A percentile compares a stretch with the other conserved stretches of the same genome.
phyloP scores from a whole-genome alignment of 2,797 vertebrate species.

The Buceros bicornis region DNA sequence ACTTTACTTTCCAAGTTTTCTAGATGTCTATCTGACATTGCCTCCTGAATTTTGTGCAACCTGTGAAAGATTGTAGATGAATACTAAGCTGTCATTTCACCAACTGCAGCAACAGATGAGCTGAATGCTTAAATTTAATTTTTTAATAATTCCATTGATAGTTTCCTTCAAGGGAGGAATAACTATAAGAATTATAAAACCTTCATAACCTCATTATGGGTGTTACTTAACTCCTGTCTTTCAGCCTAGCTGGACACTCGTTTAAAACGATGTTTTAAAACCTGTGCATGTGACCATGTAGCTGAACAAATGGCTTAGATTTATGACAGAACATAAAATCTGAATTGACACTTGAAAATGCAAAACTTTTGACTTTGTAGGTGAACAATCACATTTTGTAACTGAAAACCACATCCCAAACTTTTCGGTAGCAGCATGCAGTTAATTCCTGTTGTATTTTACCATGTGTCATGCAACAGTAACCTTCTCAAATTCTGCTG shows the following conservation, averaged over 20 bases:
- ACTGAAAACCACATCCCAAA: neutral
- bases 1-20: constrained; percentile 8
- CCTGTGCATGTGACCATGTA: neutral
- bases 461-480: neutral
- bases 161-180: constrained; percentile 39
- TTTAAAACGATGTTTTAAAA: neutral
- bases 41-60: neutral
- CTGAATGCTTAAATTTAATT: constrained; percentile 51
- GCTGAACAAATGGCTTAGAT: constrained; percentile 25
- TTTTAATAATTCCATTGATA: constrained; percentile 64
- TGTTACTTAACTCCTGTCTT: constrained; percentile 21
- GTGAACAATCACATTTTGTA: neutral
- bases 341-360: constrained; percentile 19
- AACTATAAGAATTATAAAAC: constrained; percentile 40
- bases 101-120: constrained; percentile 2
- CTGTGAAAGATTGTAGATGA: neutral
- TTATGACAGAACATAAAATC: constrained; percentile 32
- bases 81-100: constrained; percentile 31
- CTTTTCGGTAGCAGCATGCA: neutral
- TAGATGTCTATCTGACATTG: neutral
- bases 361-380: constrained; percentile 22
- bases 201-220: constrained; percentile 19
- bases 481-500: neutral
- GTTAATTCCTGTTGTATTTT: neutral
- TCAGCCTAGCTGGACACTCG: neutral